Evolutionary conservation across 2,888 invertebrate genomes (phyloP).

Genomic region (Alloplasta piceator): DNA sequence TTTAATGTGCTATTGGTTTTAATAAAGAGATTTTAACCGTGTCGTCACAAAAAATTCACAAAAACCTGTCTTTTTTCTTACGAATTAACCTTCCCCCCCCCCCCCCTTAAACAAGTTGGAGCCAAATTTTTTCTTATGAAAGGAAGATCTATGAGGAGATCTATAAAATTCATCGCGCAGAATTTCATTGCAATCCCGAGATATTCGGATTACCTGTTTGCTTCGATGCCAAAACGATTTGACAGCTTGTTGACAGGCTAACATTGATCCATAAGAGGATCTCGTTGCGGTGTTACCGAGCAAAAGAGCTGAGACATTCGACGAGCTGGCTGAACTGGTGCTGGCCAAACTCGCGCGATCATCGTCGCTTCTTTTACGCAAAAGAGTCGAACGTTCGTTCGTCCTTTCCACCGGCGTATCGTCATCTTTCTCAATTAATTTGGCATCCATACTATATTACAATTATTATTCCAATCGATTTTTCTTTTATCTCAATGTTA

Average conservation of each 20-base stretch:
- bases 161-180: too few relatives aligned
- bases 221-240: slow-evolving; percentile 78
- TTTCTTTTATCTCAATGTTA: background rate
- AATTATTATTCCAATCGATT: too few relatives aligned
- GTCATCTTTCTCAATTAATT: slow-evolving; percentile 69
- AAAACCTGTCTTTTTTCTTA: too few relatives aligned
- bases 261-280: slow-evolving; percentile 78
- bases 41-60: too few relatives aligned
- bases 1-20: too few relatives aligned
- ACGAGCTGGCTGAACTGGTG: slow-evolving; percentile 44
- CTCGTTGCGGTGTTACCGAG: slow-evolving; percentile 63
- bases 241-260: slow-evolving; percentile 75
- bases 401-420: slow-evolving; percentile 67
- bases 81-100: too few relatives aligned
- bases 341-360: slow-evolving; percentile 69
- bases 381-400: slow-evolving; percentile 43
- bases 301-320: slow-evolving; percentile 67
- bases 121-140: too few relatives aligned
- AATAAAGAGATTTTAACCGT: too few relatives aligned
- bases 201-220: slow-evolving; percentile 77
- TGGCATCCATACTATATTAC: slow-evolving; percentile 22
- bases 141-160: too few relatives aligned
- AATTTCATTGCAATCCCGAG: too few relatives aligned
- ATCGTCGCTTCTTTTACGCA: slow-evolving; percentile 21
- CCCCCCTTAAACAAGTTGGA: too few relatives aligned